A percentile compares a stretch with the other conserved stretches of the same genome.
phyloP scores from a whole-genome alignment of 2,113 vertebrate genomes.

The Telmatochromis sp. region DNA sequence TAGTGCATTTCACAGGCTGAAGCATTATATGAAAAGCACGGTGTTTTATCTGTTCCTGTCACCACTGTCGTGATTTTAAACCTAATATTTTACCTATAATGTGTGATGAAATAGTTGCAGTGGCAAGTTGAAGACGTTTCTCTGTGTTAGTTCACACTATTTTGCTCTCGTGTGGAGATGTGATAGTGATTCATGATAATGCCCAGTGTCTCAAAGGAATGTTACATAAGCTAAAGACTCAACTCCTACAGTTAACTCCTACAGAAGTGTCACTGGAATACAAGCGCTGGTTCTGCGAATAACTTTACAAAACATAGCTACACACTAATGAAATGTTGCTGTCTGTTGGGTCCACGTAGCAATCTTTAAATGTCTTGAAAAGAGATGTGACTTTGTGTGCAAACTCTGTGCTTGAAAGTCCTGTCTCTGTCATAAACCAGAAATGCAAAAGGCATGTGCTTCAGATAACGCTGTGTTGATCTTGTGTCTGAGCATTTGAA shows the following conservation, averaged over 20 bases:
- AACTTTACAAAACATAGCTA: not conserved
- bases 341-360: not conserved
- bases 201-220: not conserved
- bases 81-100: not conserved
- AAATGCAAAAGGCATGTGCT: not conserved
- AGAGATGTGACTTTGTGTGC: not conserved
- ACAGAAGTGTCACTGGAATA: not conserved
- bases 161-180: not conserved
- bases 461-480: not conserved
- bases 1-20: not conserved
- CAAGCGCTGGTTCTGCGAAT: not conserved
- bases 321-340: not conserved
- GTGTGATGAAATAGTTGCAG: not conserved
- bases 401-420: not conserved
- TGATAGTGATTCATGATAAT: not conserved
- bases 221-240: slow-evolving; percentile 12
- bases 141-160: not conserved
- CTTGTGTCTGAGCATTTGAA: not conserved
- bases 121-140: not conserved
- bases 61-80: not conserved
- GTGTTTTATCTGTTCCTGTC: not conserved
- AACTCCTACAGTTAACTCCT: slow-evolving; percentile 19
- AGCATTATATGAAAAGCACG: not conserved
- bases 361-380: not conserved
- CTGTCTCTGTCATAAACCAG: not conserved